Conservation (phyloP, 2,113 vertebrate species). For the Podiceps cristatus region DNA sequence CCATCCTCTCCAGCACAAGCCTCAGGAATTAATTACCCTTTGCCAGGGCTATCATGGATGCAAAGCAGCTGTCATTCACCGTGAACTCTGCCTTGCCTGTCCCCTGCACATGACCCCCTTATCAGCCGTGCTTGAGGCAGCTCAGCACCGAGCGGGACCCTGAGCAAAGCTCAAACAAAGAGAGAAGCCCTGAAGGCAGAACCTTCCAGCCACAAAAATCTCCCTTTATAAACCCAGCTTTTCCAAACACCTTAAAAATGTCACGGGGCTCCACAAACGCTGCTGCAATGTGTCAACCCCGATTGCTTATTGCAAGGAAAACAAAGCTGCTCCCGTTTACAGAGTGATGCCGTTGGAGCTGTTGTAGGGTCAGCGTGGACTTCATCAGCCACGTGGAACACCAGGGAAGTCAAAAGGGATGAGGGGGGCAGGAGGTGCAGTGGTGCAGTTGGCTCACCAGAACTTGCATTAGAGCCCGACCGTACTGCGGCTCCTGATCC, state of each 20-base stretch:
- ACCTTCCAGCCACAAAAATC: neutral
- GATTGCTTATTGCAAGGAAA: neutral
- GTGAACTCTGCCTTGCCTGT: neutral
- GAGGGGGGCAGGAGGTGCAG: neutral
- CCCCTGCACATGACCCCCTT: neutral
- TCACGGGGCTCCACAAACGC: neutral
- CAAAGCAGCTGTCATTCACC: neutral
- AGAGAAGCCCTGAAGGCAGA: neutral
- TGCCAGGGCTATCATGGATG: neutral
- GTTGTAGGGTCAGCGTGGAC: accelerated
- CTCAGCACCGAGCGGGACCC: neutral
- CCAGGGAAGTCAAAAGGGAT: neutral
- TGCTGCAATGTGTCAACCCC: neutral
- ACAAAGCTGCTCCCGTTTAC: neutral
- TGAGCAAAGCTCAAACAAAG: neutral
- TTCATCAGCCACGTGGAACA: neutral
- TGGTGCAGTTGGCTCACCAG: neutral
- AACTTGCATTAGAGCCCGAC: neutral
- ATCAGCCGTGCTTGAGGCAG: neutral
- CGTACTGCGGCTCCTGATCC: neutral
- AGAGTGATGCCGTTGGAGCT: neutral
- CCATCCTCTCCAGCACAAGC: neutral
- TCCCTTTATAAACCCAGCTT: neutral
- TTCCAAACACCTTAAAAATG: neutral
- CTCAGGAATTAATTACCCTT: neutral